A percentile compares a stretch with the other conserved stretches of the same genome.
These are phyloP conservation scores for Sphaerolaimus hirsutus DNA, from an alignment of 2,888 invertebrate genomes.

Conservation along the genomic window DNA sequence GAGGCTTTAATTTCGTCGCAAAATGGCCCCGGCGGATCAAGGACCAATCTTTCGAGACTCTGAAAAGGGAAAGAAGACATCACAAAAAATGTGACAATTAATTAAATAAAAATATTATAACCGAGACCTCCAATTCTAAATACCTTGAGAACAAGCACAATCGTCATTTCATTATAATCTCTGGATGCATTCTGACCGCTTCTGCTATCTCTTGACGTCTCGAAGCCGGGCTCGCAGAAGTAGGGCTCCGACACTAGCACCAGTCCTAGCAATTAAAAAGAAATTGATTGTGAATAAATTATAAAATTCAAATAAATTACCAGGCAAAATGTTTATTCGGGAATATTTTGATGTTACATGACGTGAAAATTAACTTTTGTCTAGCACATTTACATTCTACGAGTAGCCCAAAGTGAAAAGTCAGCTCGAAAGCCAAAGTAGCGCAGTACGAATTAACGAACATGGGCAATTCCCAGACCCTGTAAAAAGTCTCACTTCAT, in stretches of 20 bases:
- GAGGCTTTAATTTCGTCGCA: background rate
- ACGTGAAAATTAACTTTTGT: too few species aligned
- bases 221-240: slow-evolving; percentile 88
- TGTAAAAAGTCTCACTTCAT: too few species aligned
- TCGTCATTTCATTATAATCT: slow-evolving; percentile 86
- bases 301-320: background rate
- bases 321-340: too few species aligned
- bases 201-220: slow-evolving; percentile 69
- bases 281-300: background rate
- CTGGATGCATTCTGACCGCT: slow-evolving; percentile 75
- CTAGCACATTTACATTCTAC: too few species aligned
- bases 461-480: too few species aligned
- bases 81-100: too few species aligned
- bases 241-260: slow-evolving; percentile 81
- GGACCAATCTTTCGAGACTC: background rate
- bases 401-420: too few species aligned
- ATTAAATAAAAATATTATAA: background rate
- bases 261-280: slow-evolving; percentile 37
- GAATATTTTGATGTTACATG: too few species aligned
- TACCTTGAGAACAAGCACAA: slow-evolving; percentile 3
- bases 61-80: too few species aligned
- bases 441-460: too few species aligned
- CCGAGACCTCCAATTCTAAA: background rate
- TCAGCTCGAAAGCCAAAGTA: too few species aligned
- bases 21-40: background rate